These are phyloP conservation scores for Paguma larvata DNA, from an alignment of 2,797 vertebrate species.

Conservation along the genomic window DNA sequence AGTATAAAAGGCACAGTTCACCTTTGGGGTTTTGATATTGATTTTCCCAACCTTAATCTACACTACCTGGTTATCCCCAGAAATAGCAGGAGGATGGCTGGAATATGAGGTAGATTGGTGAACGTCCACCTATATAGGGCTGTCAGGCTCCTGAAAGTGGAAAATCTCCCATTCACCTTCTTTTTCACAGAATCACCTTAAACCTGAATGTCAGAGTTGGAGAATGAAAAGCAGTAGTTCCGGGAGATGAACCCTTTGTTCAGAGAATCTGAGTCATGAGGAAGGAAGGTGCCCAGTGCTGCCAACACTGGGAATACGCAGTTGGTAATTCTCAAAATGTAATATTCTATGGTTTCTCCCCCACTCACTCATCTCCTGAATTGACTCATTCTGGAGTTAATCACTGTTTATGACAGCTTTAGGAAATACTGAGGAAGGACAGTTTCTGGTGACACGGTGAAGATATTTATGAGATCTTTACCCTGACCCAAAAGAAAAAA, in stretches of 20 bases:
- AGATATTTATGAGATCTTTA: background rate
- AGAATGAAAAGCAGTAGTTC: background rate
- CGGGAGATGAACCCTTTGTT: background rate
- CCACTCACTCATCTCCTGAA: background rate
- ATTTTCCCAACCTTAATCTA: background rate
- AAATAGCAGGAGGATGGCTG: accelerated
- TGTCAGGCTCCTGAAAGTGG: background rate
- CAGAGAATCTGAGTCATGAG: background rate
- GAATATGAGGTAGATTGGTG: accelerated
- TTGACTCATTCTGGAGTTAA: background rate
- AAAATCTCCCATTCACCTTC: background rate
- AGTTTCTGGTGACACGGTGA: background rate
- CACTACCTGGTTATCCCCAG: background rate
- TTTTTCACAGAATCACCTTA: background rate
- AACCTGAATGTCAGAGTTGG: background rate
- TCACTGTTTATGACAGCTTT: background rate
- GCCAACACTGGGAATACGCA: accelerated
- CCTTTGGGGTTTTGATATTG: background rate
- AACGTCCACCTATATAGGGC: too few relatives aligned
- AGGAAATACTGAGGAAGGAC: background rate
- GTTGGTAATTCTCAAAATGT: background rate
- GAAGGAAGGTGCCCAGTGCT: background rate
- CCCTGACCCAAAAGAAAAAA: background rate
- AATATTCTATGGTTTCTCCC: too few relatives aligned
- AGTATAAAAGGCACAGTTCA: background rate